phyloP scores from a whole-genome alignment of 2,888 invertebrate species.

The Drosophila koepferae region DNA sequence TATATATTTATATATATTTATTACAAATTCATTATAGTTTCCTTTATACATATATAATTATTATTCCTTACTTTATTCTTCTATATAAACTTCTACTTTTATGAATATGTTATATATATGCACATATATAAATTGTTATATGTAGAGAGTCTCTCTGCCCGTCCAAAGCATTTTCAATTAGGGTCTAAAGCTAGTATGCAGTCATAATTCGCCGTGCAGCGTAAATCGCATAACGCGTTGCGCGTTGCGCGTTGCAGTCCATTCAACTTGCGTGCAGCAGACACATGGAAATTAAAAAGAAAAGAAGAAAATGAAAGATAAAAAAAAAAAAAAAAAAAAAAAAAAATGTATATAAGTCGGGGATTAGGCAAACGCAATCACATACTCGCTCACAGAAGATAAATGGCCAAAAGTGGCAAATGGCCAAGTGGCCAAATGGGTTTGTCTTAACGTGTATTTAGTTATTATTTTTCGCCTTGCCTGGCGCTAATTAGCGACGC shows the following conservation, averaged over 20 bases:
- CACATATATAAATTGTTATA: too few relatives aligned
- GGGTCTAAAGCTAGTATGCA: background rate
- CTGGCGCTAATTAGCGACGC: constrained; percentile 52
- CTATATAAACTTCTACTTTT: too few relatives aligned
- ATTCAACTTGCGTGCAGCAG: constrained; percentile 34
- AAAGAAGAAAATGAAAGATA: constrained; percentile 2
- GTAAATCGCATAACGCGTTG: constrained; percentile 11
- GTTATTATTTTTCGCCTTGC: constrained; percentile 14
- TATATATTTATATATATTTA: background rate
- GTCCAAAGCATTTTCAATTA: constrained; percentile 15
- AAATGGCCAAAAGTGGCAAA: constrained; percentile 34
- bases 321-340: background rate
- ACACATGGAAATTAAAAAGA: constrained; percentile 12
- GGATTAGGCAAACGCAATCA: constrained; percentile 26
- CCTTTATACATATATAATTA: too few relatives aligned
- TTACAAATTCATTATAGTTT: too few relatives aligned
- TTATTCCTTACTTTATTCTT: too few relatives aligned
- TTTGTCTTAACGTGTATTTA: constrained; percentile 20
- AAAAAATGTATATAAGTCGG: constrained; percentile 5
- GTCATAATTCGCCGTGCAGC: constrained; percentile 4
- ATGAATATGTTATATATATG: too few relatives aligned
- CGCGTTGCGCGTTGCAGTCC: constrained; percentile 17
- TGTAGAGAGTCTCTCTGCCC: too few relatives aligned
- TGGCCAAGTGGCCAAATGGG: constrained; percentile 27
- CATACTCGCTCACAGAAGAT: constrained; percentile 6